Conservation (phyloP, 2,888 invertebrate genomes). For the Thereva unica region DNA sequence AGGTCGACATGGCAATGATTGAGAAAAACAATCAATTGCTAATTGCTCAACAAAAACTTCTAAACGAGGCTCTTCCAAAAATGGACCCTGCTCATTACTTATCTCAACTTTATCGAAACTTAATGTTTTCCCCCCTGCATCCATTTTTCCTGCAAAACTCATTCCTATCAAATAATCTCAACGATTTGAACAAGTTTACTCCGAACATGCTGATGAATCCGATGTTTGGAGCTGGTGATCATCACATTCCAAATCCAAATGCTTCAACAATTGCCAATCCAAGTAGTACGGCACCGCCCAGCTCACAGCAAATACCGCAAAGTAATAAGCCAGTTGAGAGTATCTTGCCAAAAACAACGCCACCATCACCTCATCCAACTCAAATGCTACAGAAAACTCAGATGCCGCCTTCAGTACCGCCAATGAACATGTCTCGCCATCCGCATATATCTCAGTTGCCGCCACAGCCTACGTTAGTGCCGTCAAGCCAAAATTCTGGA, state of each 20-base stretch:
- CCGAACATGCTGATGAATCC: conserved; percentile 61
- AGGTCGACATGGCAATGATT: conserved; percentile 54
- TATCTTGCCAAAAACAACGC: conserved; percentile 24
- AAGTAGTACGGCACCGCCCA: conserved; percentile 29
- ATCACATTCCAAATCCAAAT: conserved; percentile 20
- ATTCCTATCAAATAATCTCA: conserved; percentile 58
- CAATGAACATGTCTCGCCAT: conserved; percentile 28
- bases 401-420: conserved; percentile 40
- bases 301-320: conserved; percentile 20
- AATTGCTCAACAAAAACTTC: conserved; percentile 69
- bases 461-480: conserved; percentile 43
- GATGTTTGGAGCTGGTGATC: conserved; percentile 45
- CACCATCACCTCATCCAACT: conserved; percentile 46
- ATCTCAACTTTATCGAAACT: conserved; percentile 64
- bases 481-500: conserved; percentile 58
- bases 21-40: conserved; percentile 65
- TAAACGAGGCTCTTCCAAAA: conserved; percentile 66
- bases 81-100: conserved; percentile 64
- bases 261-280: conserved; percentile 14
- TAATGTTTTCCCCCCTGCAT: conserved; percentile 66
- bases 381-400: conserved; percentile 47
- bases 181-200: conserved; percentile 65
- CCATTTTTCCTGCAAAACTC: conserved; percentile 69
- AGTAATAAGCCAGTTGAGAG: conserved; percentile 29
- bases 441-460: conserved; percentile 40